These are phyloP conservation scores for Solenopsis fugax DNA, from an alignment of 1,140 invertebrate genomes.

Conservation along the genomic window DNA sequence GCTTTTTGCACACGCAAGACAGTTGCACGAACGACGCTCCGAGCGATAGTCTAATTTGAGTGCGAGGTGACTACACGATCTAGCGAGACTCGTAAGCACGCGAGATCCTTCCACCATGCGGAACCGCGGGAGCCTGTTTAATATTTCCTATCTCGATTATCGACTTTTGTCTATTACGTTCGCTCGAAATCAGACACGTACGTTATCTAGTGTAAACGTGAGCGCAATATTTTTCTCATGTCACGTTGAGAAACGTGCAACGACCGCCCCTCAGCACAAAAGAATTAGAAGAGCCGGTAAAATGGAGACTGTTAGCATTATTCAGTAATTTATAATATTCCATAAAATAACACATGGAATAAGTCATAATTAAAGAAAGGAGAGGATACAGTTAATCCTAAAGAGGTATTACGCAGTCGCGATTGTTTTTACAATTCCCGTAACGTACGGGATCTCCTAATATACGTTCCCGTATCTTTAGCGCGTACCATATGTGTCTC, in stretches of 20 bases:
- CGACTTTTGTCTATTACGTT: background rate
- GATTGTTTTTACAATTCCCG: conserved; percentile 20
- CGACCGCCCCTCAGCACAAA: background rate
- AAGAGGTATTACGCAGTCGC: background rate
- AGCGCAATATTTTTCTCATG: conserved; percentile 6
- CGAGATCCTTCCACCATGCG: background rate
- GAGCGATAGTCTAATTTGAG: conserved; percentile 55
- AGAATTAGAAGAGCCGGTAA: background rate
- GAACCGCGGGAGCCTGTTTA: background rate
- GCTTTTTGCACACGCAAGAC: conserved; percentile 33
- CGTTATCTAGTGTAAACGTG: background rate
- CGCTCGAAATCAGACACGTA: conserved; percentile 9
- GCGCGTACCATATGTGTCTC: background rate
- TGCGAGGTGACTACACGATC: conserved; percentile 39
- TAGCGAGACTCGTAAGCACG: background rate
- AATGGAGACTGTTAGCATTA: conserved; percentile 30
- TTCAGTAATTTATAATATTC: background rate
- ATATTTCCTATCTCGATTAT: background rate
- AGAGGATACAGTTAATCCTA: background rate
- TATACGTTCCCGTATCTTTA: background rate
- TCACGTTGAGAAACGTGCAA: background rate
- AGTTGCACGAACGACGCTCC: conserved; percentile 41
- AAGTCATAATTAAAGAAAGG: background rate
- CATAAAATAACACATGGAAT: background rate
- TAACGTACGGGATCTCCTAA: background rate